These are phyloP conservation scores for Dendrolimus pini DNA, from an alignment of 2,888 invertebrate species.

Conservation along the genomic window DNA sequence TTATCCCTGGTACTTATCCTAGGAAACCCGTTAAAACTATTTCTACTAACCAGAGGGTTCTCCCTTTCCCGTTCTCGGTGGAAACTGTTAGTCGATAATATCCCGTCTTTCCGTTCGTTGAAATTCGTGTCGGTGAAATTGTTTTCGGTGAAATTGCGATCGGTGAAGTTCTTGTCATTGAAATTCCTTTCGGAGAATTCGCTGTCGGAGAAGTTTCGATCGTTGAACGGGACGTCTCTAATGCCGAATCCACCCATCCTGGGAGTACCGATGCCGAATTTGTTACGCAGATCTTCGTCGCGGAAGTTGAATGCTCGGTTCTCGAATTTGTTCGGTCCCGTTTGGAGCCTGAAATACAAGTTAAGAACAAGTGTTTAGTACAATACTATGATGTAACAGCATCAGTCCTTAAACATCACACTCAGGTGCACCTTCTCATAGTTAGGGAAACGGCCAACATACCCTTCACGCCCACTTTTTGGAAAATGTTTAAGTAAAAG, in stretches of 20 bases:
- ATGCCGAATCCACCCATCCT: constrained; percentile 72
- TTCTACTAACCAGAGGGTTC: constrained; percentile 65
- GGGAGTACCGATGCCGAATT: constrained; percentile 63
- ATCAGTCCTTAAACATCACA: too few species aligned
- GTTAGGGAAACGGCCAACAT: too few species aligned
- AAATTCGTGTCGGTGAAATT: constrained; percentile 40
- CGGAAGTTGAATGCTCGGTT: constrained; percentile 62
- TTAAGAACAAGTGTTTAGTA: neutral
- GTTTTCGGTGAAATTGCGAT: constrained; percentile 47
- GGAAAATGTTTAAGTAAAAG: too few species aligned
- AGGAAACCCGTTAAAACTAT: constrained; percentile 70
- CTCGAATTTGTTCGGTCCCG: constrained; percentile 54
- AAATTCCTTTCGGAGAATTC: constrained; percentile 62
- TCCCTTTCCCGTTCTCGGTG: constrained; percentile 65
- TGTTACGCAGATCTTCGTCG: constrained; percentile 60
- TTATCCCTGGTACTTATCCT: constrained; percentile 56
- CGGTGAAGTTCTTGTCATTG: constrained; percentile 51
- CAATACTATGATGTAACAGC: too few species aligned
- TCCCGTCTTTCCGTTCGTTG: constrained; percentile 58
- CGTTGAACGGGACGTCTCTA: constrained; percentile 62
- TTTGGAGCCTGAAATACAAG: constrained; percentile 42
- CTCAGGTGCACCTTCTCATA: too few species aligned
- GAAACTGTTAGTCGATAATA: constrained; percentile 67
- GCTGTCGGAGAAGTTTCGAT: constrained; percentile 57
- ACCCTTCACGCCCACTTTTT: too few species aligned